Evolutionary conservation across 1,140 invertebrate genomes (phyloP), one percentile per base, ranked within the genome.

Genomic region (Harlomillsia oculata): DNA sequence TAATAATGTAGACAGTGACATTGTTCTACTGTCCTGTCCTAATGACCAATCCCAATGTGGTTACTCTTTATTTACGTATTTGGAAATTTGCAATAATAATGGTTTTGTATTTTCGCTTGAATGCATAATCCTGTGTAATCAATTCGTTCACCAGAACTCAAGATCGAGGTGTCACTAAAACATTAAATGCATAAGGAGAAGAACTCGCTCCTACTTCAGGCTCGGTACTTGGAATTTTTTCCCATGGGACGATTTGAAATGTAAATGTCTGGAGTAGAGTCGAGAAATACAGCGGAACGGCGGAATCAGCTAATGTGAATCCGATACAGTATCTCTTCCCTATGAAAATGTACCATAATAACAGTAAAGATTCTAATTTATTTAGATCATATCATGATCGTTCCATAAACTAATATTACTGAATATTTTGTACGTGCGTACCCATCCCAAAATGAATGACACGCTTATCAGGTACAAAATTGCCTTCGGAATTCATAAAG

Each of bases 321-420:
- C 80, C 81, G 1, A 79, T 61, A 57, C 80, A 83, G 32, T 76
- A 74, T 67, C 81, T 70, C 67, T 75, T 78, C 5, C 80, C 80
- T 83, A 63, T 48, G 74, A 40, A 4, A 39, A 28, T 45, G n/a
- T n/a, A n/a, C n/a, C n/a, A n/a, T n/a, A n/a, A n/a, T n/a, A n/a
- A n/a, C n/a, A n/a, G n/a, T n/a, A n/a, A n/a, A n/a, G n/a, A n/a
- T n/a, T n/a, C n/a, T n/a, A n/a, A n/a, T n/a, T n/a, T n/a, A n/a
- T n/a, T n/a, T n/a, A n/a, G n/a, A n/a, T n/a, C n/a, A n/a, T n/a
- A n/a, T n/a, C n/a, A n/a, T n/a, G n/a, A 34, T 9, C 32, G 8
- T 8, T 34, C n/a, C 8, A 9, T 34, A n/a, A 34, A 34, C n/a
- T n/a, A n/a, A n/a, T n/a, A n/a, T n/a, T n/a, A n/a, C n/a, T n/a